Base-by-base conservation (phyloP, 2,888 invertebrate genomes). In the Druceiella hillmani region DNA sequence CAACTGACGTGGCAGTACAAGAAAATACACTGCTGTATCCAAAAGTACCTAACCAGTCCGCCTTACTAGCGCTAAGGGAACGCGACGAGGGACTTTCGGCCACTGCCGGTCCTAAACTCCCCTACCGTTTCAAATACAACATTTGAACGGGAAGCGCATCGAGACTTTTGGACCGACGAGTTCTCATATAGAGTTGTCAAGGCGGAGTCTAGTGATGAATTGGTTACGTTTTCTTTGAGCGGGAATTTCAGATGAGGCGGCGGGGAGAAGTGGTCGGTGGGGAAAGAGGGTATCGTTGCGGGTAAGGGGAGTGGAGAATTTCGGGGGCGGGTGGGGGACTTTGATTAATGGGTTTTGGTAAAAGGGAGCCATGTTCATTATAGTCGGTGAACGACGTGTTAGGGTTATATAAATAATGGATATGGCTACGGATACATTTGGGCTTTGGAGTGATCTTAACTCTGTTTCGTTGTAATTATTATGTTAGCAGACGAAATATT, bases 131-230 rank as follows among this genome's bases (percentile, higher is more conserved):
- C 44, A 43, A 36, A 41, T 41, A 41, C 38, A 44, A 38, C 36
- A 13, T 41, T 48, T 46, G 49, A 52, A 46, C 50, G 46, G 38
- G 43, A 43, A 43, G 48, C 55, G 57, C 51, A 51, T 54, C 45
- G 57, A 56, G 56, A 62, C 54, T 60, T 63, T 56, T 43, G 53
- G 49, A 50, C 57, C 61, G 56, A 57, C 53, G 55, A 55, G 52
- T 59, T 59, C 62, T 62, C 70, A 62, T 74, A 75, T 75, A 74
- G 74, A 75, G 75, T 71, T 74, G 73, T 75, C 72, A 74, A 70
- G 75, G 75, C 73, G 74, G 74, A 61, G 72, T 70, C 58, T 66
- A 58, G 68, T 69, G 70, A 72, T 72, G 72, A 66, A 73, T 73
- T 68, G 67, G 64, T 58, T 65, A 66, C 67, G 64, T 65, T 66